Base-by-base conservation (phyloP, 2,888 invertebrate genomes). In the Sesia bembeciformis region DNA sequence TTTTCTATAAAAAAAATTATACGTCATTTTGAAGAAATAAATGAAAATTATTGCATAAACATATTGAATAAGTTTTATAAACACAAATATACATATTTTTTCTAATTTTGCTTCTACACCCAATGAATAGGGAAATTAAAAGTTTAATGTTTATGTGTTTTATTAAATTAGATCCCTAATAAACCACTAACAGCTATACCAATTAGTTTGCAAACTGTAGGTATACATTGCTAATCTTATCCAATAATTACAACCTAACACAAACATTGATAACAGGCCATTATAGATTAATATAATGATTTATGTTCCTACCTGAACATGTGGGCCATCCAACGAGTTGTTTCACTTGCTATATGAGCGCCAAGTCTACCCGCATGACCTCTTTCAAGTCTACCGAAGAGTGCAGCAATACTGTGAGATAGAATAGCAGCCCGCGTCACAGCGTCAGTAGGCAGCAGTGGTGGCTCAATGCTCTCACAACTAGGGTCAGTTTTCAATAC, bases 351-450 rank as follows among this genome's bases (percentile, higher is more conserved):
- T 62, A 98, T 92, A 67, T 95, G 93, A 49, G 94, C 93, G 49
- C 96, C 94, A 38, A 98, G 90, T 66, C 94, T 93, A 55, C 95
- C 93, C 54, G 97, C 91, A 77, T 96, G 94, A 61, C 91, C 90
- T 50, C 95, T 90, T 60, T 96, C 96, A 60, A 98, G 79, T 54
- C 95, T 93, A n/a, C 95, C 94, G 60, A 96, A 93, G 72, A 96
- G 94, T 0, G 97, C 97, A 4, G 95, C 94, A 62, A 98, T 91
- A 73, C 96, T 95, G 77, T 97, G 97, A n/a, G 96, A 94, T 39
- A 96, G 91, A 54, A 97, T 91, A 5, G 96, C 85, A 3, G 88
- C 85, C 4, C 88, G 81, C 52, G 91, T 92, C 55, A 91, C 88
- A 49, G 92, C 90, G 60, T 92, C 92, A 56, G 93, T 93, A 5